phyloP scores from a whole-genome alignment of 23 tunicate genomes.

The Pegea sp. region DNA sequence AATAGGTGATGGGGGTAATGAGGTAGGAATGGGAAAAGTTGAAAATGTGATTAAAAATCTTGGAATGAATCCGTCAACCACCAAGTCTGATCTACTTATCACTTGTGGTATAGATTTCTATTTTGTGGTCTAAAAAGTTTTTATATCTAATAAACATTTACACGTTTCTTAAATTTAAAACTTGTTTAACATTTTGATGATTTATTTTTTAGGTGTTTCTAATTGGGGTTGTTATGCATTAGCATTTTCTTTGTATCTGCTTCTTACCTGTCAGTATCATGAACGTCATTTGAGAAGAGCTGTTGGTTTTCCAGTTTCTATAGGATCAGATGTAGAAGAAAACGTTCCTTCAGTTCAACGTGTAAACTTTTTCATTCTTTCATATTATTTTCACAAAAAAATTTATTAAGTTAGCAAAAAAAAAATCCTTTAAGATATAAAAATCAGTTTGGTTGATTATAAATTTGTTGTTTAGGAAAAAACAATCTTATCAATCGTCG shows the following conservation, averaged over 20 bases:
- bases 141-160: background rate
- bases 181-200: background rate
- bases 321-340: constrained; percentile 3
- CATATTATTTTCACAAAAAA: background rate
- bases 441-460: background rate
- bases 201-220: constrained; percentile 23
- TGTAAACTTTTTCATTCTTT: constrained; percentile 15
- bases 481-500: constrained; percentile 36
- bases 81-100: constrained; percentile 24
- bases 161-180: background rate
- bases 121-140: background rate
- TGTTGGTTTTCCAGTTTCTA: constrained; percentile 26
- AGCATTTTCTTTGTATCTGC: constrained; percentile 23
- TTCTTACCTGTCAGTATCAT: constrained; percentile 38
- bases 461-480: constrained; percentile 17
- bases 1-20: constrained; percentile 88
- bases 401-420: background rate
- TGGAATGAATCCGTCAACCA: constrained; percentile 39
- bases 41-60: constrained; percentile 13
- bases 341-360: constrained; percentile 29
- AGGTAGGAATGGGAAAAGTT: constrained; percentile 81
- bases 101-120: constrained; percentile 22
- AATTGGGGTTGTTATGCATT: constrained; percentile 79
- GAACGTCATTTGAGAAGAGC: constrained; percentile 60
- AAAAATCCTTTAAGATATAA: background rate